Evolutionary conservation across 1,140 invertebrate genomes (phyloP), one percentile per base, ranked within the genome.

Genomic region (Phenacoccus solenopsis): DNA sequence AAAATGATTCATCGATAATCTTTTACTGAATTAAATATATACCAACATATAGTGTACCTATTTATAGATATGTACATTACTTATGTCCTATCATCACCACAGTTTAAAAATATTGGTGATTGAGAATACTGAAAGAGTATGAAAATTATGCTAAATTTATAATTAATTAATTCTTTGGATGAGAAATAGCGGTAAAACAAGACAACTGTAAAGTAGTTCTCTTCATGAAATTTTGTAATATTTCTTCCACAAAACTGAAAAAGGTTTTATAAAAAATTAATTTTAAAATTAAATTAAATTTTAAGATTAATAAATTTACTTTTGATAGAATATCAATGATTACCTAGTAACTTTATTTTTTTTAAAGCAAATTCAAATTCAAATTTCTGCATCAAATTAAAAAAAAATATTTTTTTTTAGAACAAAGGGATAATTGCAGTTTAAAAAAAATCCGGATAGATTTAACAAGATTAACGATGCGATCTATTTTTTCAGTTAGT

Each of bases 181-280:
- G 38, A n/a, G 38, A 49, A n/a, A 64, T 64, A 64, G 59, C 59
- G 13, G 25, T 64, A 22, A 64, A 64, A 24, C 59, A 64, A 9
- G 59, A 64, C 16, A 64, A 64, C 20, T 64, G 59, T 22, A 64
- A 64, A 64, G 10, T 64, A 9, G 25, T 64, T 24, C 16, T 64
- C 16, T 64, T 64, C 59, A 64, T 25, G 25, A 64, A 64, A 24
- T 64, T 64, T 25, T 25, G 21, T 27, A 64, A 64, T 5, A 64
- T 22, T 27, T 64, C 59, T 24, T 64, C 59, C 2, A 64, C 59
- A 24, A 24, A 25, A 4, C 59, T 64, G 25, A 24, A 64, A 64
- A 64, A 38, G n/a, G n/a, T 10, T n/a, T 10, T 9, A n/a, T 10
- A 38, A 38, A 9, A 38, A 38, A 38, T 38, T n/a, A 38, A n/a